phyloP scores from a whole-genome alignment of 1,140 invertebrate species.

The Yoshiicerus persimilis region DNA sequence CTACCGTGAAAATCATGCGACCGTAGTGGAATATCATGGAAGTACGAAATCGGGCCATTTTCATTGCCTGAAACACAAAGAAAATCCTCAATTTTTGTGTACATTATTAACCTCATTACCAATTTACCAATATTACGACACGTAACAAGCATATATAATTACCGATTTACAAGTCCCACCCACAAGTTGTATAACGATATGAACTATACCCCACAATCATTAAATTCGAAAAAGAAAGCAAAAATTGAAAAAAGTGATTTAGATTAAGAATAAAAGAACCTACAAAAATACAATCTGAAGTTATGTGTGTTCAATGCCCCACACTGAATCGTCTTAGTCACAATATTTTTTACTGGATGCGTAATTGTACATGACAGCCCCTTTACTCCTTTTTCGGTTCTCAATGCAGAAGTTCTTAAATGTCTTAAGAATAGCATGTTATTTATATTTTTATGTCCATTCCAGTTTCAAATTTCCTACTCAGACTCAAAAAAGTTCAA shows the following conservation, averaged over 20 bases:
- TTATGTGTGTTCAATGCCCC: not conserved
- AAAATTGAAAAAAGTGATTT: not conserved
- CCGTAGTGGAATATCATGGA: slow-evolving; percentile 96
- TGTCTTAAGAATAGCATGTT: no score
- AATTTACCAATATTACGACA: not conserved
- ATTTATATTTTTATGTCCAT: no score
- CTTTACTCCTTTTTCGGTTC: no score
- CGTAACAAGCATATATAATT: no score
- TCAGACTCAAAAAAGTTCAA: no score
- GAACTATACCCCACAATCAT: not conserved
- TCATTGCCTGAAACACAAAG: slow-evolving; percentile 72
- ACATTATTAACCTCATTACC: not conserved
- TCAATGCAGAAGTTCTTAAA: no score
- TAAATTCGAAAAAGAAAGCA: not conserved
- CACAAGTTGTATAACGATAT: no score
- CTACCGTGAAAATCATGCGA: not conserved
- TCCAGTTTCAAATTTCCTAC: no score
- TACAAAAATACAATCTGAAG: not conserved
- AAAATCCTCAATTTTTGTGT: no score
- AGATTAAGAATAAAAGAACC: not conserved
- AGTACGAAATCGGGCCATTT: slow-evolving; percentile 82
- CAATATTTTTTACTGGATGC: no score
- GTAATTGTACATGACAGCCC: no score
- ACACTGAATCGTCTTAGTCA: not conserved
- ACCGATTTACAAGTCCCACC: no score